These are phyloP conservation scores for Aspidapion aeneum DNA, from an alignment of 2,888 invertebrate species.

Conservation along the genomic window DNA sequence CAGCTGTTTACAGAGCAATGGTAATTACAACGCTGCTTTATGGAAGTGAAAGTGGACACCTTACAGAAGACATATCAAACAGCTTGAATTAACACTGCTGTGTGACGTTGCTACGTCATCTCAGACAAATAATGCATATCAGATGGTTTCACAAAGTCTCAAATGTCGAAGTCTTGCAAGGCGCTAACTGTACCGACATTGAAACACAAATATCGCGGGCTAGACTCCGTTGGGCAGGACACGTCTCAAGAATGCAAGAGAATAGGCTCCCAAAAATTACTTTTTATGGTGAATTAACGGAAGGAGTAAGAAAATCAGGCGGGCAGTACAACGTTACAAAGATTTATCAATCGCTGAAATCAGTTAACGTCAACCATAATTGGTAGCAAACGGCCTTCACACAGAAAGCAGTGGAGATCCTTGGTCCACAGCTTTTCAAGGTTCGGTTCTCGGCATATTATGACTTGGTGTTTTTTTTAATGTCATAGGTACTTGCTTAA, in stretches of 20 bases:
- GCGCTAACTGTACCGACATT: not conserved
- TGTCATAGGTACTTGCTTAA: too few species aligned
- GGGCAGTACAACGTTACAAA: not conserved
- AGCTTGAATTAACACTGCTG: too few species aligned
- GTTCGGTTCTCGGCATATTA: too few species aligned
- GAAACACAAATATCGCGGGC: not conserved
- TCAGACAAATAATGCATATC: not conserved
- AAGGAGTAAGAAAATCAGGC: not conserved
- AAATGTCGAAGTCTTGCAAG: not conserved
- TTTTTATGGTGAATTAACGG: not conserved
- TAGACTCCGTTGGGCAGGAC: not conserved
- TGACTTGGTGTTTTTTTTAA: too few species aligned
- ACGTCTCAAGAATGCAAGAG: not conserved
- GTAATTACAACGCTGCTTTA: not conserved
- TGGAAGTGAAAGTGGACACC: not conserved
- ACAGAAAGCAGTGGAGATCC: not conserved
- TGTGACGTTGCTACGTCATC: too few species aligned
- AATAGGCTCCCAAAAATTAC: not conserved
- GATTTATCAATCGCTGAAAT: too few species aligned
- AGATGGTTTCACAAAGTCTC: not conserved
- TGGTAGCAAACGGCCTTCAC: not conserved
- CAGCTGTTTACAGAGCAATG: not conserved
- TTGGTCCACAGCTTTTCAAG: not conserved
- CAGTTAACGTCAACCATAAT: not conserved
- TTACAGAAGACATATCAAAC: too few species aligned